Percentiles rank a stretch among this genome's conserved stretches.
Evolutionary conservation across 2,113 vertebrate species (phyloP).

Genomic region (Heteronetta atricapilla): DNA sequence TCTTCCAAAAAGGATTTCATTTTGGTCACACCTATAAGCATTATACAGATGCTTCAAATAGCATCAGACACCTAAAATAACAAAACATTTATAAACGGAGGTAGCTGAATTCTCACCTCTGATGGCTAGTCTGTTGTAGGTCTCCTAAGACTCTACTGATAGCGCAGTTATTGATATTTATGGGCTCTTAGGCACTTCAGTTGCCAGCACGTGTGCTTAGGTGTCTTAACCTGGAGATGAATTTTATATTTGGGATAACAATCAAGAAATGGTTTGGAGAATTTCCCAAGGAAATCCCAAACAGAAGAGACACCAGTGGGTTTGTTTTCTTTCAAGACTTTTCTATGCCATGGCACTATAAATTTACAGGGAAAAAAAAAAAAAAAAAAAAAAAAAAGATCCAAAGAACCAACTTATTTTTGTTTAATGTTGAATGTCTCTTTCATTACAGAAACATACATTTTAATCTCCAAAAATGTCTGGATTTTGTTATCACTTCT

Average conservation of each 20-base stretch:
- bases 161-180: neutral
- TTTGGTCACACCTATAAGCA: neutral
- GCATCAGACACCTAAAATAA: neutral
- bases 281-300: neutral
- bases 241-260: neutral
- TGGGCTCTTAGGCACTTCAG: neutral
- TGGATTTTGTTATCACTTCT: neutral
- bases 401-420: neutral
- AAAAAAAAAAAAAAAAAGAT: neutral
- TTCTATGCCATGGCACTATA: neutral
- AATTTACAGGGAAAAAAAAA: neutral
- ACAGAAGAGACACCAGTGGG: neutral
- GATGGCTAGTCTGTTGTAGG: neutral
- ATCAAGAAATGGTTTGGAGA: neutral
- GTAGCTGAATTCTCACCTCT: neutral
- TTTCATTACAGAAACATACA: neutral
- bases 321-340: neutral
- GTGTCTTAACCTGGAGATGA: neutral
- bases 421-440: neutral
- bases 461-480: neutral
- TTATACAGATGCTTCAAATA: neutral
- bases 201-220: neutral
- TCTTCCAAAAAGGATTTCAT: neutral
- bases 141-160: neutral
- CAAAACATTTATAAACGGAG: neutral